A percentile compares a stretch with the other conserved stretches of the same genome.
Evolutionary conservation across 2,113 vertebrate genomes (phyloP).

Genomic region (Bombycilla garrulus): DNA sequence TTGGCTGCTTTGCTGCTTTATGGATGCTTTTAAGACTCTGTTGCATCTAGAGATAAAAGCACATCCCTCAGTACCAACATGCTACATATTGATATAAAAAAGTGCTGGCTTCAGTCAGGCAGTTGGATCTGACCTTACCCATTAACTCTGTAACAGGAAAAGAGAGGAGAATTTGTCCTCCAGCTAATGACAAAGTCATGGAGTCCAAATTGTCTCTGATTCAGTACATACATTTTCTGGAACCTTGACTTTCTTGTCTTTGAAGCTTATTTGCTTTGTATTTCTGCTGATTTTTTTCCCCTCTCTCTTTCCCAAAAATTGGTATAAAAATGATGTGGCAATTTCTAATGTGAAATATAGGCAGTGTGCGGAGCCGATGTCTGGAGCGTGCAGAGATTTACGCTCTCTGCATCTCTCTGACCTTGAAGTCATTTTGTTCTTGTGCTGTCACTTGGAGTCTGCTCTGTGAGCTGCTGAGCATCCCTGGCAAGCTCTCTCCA

Average conservation of each 20-base stretch:
- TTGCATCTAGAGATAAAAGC: background rate
- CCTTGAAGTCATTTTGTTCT: constrained; percentile 32
- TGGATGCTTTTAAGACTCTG: background rate
- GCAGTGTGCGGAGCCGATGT: background rate
- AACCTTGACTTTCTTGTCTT: background rate
- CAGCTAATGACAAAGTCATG: background rate
- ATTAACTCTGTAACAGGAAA: background rate
- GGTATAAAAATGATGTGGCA: background rate
- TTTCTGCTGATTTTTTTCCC: background rate
- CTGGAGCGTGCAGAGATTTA: background rate
- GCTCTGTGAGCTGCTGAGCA: background rate
- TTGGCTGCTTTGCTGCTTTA: background rate
- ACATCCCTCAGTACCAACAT: background rate
- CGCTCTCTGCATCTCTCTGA: background rate
- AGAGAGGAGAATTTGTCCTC: constrained; percentile 17
- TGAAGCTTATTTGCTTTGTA: background rate
- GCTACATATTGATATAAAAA: background rate
- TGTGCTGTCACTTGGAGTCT: background rate
- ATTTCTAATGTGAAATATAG: background rate
- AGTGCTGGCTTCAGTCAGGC: background rate
- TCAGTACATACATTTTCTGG: background rate
- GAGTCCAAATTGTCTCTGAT: background rate
- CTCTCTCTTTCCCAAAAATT: background rate
- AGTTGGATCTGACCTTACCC: background rate
- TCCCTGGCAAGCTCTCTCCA: constrained; percentile 29